These are phyloP conservation scores for Cheirogaleus medius DNA, from an alignment of 2,113 vertebrate genomes.

Conservation along the genomic window DNA sequence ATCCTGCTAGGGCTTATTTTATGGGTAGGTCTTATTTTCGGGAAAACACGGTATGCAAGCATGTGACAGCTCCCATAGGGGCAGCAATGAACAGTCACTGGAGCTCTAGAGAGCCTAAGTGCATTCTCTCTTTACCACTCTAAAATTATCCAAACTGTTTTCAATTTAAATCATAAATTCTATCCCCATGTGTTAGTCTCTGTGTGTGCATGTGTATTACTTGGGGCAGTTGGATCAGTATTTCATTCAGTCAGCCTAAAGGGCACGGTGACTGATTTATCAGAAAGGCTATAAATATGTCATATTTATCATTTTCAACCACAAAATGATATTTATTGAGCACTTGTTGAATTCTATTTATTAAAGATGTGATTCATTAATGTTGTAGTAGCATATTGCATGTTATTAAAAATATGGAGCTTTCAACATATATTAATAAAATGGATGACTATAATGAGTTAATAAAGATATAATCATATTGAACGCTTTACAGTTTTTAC, in stretches of 20 bases:
- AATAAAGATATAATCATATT: background rate
- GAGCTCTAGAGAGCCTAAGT: background rate
- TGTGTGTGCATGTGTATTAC: background rate
- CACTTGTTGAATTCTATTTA: background rate
- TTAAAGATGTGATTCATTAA: background rate
- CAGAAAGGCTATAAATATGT: background rate
- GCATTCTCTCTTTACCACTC: background rate
- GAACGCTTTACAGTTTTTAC: background rate
- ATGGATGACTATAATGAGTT: background rate
- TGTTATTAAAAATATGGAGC: background rate
- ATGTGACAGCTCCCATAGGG: no score
- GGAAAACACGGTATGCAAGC: no score
- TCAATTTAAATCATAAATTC: background rate
- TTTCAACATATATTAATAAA: background rate
- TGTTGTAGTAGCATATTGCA: background rate
- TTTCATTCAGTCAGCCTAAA: background rate
- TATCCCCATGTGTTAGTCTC: background rate
- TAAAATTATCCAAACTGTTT: background rate
- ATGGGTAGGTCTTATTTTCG: no score
- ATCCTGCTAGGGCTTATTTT: no score
- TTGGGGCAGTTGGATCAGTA: background rate
- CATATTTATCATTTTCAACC: background rate
- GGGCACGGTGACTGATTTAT: background rate
- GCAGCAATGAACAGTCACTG: background rate
- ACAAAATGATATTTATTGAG: background rate